phyloP scores from a whole-genome alignment of 2,888 invertebrate species.

The Dicyrtoma fusca region DNA sequence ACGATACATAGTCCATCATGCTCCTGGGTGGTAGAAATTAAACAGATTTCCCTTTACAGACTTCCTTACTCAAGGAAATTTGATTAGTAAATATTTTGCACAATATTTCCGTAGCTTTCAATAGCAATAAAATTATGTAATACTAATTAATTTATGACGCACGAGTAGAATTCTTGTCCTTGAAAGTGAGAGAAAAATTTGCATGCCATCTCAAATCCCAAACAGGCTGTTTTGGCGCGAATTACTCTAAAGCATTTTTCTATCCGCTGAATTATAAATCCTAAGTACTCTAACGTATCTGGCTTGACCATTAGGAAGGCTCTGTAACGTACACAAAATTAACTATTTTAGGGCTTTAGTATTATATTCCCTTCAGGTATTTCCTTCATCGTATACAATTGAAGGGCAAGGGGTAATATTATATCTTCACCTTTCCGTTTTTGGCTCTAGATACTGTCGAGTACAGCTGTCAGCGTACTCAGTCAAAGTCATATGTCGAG shows the following conservation, averaged over 20 bases:
- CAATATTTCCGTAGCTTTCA: neutral
- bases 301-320: slow-evolving; percentile 81
- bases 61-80: neutral
- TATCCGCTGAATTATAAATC: slow-evolving; percentile 73
- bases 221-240: slow-evolving; percentile 72
- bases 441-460: slow-evolving; percentile 57
- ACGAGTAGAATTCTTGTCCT: slow-evolving; percentile 68
- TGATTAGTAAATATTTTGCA: neutral
- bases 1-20: slow-evolving; percentile 68
- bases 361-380: too few relatives aligned
- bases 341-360: too few relatives aligned
- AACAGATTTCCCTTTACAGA: too few relatives aligned
- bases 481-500: slow-evolving; percentile 60
- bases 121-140: neutral
- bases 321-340: slow-evolving; percentile 60
- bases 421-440: slow-evolving; percentile 59
- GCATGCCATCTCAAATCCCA: slow-evolving; percentile 69
- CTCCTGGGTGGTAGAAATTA: slow-evolving; percentile 60
- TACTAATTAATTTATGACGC: slow-evolving; percentile 58
- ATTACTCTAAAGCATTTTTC: slow-evolving; percentile 65
- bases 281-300: slow-evolving; percentile 69
- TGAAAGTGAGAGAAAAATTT: slow-evolving; percentile 67
- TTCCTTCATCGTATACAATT: neutral
- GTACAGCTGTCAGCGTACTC: slow-evolving; percentile 62
- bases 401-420: neutral